A percentile compares a stretch with the other conserved stretches of the same genome.
Evolutionary conservation across 1,140 invertebrate species (phyloP).

Genomic region (Drosophila navojoa): DNA sequence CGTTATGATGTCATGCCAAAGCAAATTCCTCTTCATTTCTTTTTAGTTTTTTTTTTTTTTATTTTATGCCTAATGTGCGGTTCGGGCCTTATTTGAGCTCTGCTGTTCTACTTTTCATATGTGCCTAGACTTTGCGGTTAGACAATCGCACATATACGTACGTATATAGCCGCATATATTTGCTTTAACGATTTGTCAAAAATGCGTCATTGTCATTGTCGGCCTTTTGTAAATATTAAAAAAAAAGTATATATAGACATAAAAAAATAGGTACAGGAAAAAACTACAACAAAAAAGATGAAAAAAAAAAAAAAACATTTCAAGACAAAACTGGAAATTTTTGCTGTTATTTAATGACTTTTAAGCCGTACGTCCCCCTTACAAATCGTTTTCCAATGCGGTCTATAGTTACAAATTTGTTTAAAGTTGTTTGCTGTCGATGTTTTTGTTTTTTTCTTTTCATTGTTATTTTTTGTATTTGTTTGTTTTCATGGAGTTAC

Average conservation of each 20-base stretch:
- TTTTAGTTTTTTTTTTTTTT: slow-evolving; percentile 15
- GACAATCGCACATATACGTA: slow-evolving; percentile 28
- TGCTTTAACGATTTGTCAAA: slow-evolving; percentile 75
- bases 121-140: slow-evolving; percentile 57
- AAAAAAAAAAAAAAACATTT: slow-evolving; percentile 13
- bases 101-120: slow-evolving; percentile 73
- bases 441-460: neutral
- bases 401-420: slow-evolving; percentile 21
- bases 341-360: slow-evolving; percentile 30
- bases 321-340: slow-evolving; percentile 60
- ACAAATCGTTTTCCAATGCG: slow-evolving; percentile 36
- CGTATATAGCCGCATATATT: slow-evolving; percentile 29
- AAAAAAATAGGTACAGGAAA: slow-evolving; percentile 28
- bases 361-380: neutral
- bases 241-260: slow-evolving; percentile 31
- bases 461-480: slow-evolving; percentile 16
- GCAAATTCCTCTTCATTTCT: slow-evolving; percentile 67
- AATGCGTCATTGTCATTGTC: slow-evolving; percentile 71
- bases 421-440: slow-evolving; percentile 27
- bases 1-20: slow-evolving; percentile 77
- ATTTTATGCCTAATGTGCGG: slow-evolving; percentile 26
- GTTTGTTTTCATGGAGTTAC: slow-evolving; percentile 44
- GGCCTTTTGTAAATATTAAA: slow-evolving; percentile 64
- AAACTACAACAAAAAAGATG: slow-evolving; percentile 18
- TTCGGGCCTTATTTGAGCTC: slow-evolving; percentile 56